These are phyloP conservation scores for Micromesistius poutassou DNA, from an alignment of 2,797 vertebrate genomes.

Conservation along the genomic window DNA sequence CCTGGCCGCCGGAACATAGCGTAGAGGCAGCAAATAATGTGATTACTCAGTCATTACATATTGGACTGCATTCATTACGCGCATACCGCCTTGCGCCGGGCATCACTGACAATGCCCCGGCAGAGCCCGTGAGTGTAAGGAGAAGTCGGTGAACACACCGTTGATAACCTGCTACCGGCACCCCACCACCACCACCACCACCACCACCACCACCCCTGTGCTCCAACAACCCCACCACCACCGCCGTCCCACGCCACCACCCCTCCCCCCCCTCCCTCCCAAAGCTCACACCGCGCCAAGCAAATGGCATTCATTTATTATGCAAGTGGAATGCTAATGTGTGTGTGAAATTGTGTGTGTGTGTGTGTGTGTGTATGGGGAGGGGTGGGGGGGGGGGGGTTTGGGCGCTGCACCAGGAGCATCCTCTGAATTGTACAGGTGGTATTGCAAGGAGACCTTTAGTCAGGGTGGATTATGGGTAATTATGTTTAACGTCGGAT, in stretches of 20 bases:
- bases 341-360: slow-evolving; percentile 11
- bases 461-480: too few relatives aligned
- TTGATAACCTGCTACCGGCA: slow-evolving; percentile 51
- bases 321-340: slow-evolving; percentile 56
- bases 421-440: too few relatives aligned
- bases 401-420: background rate
- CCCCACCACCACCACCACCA: slow-evolving; percentile 48
- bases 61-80: slow-evolving; percentile 69
- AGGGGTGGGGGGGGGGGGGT: too few relatives aligned
- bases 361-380: too few relatives aligned
- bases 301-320: slow-evolving; percentile 49
- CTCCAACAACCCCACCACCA: slow-evolving; percentile 53
- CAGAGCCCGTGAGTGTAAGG: slow-evolving; percentile 48
- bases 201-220: slow-evolving; percentile 38
- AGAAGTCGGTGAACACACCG: slow-evolving; percentile 58
- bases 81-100: slow-evolving; percentile 38
- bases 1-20: slow-evolving; percentile 57
- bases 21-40: slow-evolving; percentile 71
- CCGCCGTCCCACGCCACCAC: slow-evolving; percentile 31
- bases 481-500: too few relatives aligned
- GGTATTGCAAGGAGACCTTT: too few relatives aligned
- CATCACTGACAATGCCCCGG: slow-evolving; percentile 65
- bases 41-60: slow-evolving; percentile 75
- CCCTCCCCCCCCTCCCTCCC: slow-evolving; percentile 10
- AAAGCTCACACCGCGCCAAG: slow-evolving; percentile 43